A percentile compares a stretch with the other conserved stretches of the same genome.
Conservation (phyloP, 2,113 vertebrate species). For the Pelusios castaneus region DNA sequence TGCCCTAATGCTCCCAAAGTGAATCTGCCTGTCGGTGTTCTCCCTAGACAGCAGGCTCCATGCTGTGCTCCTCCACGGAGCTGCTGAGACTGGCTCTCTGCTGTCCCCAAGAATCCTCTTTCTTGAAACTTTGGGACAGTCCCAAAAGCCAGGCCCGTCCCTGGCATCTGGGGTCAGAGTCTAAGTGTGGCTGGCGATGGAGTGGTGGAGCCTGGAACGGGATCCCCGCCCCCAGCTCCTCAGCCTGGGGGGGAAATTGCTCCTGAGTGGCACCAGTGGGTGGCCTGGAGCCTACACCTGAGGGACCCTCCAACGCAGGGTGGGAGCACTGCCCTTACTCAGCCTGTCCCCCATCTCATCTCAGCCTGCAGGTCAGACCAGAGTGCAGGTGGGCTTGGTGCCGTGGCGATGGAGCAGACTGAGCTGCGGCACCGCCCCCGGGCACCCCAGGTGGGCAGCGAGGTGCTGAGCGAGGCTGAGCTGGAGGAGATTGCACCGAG, state of each 20-base stretch:
- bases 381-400: neutral
- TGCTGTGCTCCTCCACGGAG: neutral
- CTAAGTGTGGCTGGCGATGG: neutral
- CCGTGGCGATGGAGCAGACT: neutral
- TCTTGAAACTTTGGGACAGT: neutral
- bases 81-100: neutral
- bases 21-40: neutral
- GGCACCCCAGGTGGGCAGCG: constrained; percentile 64
- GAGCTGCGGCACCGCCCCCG: neutral
- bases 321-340: neutral
- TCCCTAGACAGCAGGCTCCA: neutral
- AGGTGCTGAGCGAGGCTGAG: constrained; percentile 79
- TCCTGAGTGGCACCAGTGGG: too few relatives aligned
- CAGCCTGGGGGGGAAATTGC: neutral
- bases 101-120: neutral
- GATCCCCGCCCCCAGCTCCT: neutral
- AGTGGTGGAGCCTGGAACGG: too few relatives aligned
- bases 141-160: neutral
- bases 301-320: neutral
- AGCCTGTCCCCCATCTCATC: neutral
- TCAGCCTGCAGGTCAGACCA: neutral
- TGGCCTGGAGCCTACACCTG: neutral
- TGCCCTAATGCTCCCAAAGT: neutral
- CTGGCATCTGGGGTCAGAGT: neutral
- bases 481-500: constrained; percentile 82